A percentile compares a stretch with the other conserved stretches of the same genome.
phyloP scores from a whole-genome alignment of 1,140 invertebrate species.

The Aculops lycopersici region DNA sequence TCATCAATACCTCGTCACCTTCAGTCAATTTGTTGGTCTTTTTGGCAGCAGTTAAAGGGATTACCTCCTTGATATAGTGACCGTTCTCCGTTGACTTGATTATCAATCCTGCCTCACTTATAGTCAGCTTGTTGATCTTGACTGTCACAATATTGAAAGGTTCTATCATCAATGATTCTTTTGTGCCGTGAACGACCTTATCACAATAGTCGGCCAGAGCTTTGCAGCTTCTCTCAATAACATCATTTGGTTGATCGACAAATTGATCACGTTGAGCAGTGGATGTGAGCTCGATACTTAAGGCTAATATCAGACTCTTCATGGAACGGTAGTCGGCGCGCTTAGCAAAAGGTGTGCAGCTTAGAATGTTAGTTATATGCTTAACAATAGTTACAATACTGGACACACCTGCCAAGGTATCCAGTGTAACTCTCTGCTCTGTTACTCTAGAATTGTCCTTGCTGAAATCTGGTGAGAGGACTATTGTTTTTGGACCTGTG shows the following conservation, averaged over 20 bases:
- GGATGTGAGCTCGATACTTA: constrained; percentile 49
- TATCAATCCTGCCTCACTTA: constrained; percentile 36
- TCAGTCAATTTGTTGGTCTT: too few relatives aligned
- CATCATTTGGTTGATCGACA: constrained; percentile 37
- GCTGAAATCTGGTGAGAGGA: constrained; percentile 1
- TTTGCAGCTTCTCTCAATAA: constrained; percentile 22
- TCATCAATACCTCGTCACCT: too few relatives aligned
- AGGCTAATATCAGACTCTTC: constrained; percentile 32
- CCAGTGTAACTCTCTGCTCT: constrained; percentile 28
- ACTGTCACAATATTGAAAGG: constrained; percentile 51
- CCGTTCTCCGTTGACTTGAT: constrained; percentile 27
- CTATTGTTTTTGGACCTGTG: constrained; percentile 1
- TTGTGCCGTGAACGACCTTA: constrained; percentile 48
- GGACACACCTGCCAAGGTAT: constrained; percentile 44
- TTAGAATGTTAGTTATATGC: constrained; percentile 26
- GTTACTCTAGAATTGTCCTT: constrained; percentile 14
- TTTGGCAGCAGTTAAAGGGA: too few relatives aligned
- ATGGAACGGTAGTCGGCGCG: constrained; percentile 30
- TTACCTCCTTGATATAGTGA: too few relatives aligned
- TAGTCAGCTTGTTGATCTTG: constrained; percentile 49
- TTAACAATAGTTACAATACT: constrained; percentile 48
- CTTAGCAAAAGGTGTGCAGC: constrained; percentile 33
- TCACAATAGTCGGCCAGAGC: constrained; percentile 41
- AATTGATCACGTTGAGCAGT: constrained; percentile 53
- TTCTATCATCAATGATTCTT: constrained; percentile 55